Percentiles rank a stretch among this genome's conserved stretches.
phyloP scores from a whole-genome alignment of 2,888 invertebrate genomes.

The Tholera decimalis region DNA sequence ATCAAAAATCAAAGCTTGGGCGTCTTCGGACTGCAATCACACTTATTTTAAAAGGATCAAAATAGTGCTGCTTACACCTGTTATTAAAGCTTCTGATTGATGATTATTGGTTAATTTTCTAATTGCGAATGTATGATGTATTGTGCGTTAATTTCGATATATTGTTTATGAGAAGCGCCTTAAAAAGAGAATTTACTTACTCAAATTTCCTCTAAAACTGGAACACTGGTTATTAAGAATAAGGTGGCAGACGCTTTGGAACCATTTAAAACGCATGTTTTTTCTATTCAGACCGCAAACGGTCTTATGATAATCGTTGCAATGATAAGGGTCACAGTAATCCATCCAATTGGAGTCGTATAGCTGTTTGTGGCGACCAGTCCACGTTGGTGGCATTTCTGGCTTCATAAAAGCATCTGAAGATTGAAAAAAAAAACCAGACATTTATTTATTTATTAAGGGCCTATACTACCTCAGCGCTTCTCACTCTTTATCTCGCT shows the following conservation, averaged over 20 bases:
- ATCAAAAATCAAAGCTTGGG: too few relatives aligned
- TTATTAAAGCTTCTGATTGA: too few relatives aligned
- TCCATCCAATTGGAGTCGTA: conserved; percentile 79
- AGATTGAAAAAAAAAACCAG: background rate
- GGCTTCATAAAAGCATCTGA: conserved; percentile 73
- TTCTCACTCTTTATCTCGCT: too few relatives aligned
- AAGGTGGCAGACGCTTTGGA: conserved; percentile 82
- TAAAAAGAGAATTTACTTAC: conserved; percentile 69
- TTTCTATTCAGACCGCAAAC: conserved; percentile 78
- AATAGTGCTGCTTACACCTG: too few relatives aligned
- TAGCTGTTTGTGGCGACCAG: conserved; percentile 33
- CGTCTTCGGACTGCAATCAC: too few relatives aligned
- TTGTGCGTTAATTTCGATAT: too few relatives aligned
- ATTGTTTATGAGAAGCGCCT: too few relatives aligned
- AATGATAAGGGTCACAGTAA: conserved; percentile 83
- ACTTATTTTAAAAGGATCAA: too few relatives aligned
- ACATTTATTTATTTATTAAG: too few relatives aligned
- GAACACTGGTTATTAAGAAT: conserved; percentile 79
- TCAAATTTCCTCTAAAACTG: conserved; percentile 71
- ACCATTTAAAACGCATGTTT: conserved; percentile 77
- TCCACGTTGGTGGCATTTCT: conserved; percentile 63
- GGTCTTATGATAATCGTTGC: conserved; percentile 75
- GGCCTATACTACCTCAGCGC: too few relatives aligned
- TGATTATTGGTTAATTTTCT: too few relatives aligned
- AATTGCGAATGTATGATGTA: too few relatives aligned